Percentiles rank a stretch among this genome's conserved stretches.
phyloP scores from a whole-genome alignment of 2,797 vertebrate species.

The Lophura swinhoii region DNA sequence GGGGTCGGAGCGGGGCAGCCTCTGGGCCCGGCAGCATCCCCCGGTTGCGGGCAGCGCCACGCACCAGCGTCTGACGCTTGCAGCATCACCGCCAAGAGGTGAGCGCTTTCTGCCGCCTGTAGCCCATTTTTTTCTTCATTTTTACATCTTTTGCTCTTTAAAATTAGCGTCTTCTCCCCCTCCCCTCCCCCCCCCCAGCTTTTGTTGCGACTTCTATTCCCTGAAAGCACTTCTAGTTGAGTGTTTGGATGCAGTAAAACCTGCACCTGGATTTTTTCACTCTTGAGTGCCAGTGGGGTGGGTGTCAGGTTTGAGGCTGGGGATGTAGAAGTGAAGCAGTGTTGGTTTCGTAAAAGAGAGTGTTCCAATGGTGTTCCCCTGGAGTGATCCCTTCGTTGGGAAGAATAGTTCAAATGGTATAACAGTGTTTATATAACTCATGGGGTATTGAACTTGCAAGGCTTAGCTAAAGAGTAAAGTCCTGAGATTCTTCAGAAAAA shows the following conservation, averaged over 20 bases:
- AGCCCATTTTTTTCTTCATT: neutral
- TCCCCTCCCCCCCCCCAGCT: neutral
- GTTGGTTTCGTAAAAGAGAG: neutral
- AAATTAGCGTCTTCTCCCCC: neutral
- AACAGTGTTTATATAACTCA: slow-evolving; percentile 63
- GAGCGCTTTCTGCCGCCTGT: neutral
- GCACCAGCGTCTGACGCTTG: neutral
- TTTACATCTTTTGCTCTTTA: neutral
- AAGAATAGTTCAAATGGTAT: slow-evolving; percentile 35
- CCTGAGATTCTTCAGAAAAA: slow-evolving; percentile 2
- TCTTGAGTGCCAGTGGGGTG: neutral
- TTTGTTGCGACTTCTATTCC: neutral
- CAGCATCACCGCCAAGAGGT: slow-evolving; percentile 2
- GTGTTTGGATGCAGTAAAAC: neutral
- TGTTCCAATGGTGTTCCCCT: neutral
- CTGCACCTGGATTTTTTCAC: neutral
- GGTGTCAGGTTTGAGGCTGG: neutral
- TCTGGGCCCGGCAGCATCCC: neutral
- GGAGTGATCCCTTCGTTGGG: slow-evolving; percentile 13
- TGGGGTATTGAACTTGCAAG: slow-evolving; percentile 58
- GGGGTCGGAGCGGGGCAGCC: neutral
- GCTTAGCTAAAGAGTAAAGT: slow-evolving; percentile 61
- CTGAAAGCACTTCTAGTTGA: neutral
- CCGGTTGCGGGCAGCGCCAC: neutral
- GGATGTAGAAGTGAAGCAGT: neutral